phyloP scores from a whole-genome alignment of 2,888 invertebrate species.

The Microplitis manilae region DNA sequence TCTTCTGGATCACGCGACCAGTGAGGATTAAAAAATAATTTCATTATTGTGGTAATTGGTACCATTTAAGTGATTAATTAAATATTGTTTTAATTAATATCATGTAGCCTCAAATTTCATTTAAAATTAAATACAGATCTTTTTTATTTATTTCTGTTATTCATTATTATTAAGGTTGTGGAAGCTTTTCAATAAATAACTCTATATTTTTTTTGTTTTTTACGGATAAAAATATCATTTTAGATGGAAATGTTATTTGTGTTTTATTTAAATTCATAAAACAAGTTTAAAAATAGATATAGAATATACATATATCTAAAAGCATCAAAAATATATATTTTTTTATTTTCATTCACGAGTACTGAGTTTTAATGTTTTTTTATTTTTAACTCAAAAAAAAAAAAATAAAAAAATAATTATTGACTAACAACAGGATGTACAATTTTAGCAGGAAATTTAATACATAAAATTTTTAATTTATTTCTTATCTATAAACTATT shows the following conservation, averaged over 20 bases:
- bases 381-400: no score
- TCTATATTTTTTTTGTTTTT: conserved; percentile 24
- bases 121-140: neutral
- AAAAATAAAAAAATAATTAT: no score
- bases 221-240: neutral
- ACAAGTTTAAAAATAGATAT: neutral
- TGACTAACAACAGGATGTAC: no score
- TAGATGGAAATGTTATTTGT: neutral
- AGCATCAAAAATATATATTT: neutral
- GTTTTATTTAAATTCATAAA: neutral
- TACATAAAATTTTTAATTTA: no score
- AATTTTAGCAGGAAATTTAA: no score
- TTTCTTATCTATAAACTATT: no score
- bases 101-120: neutral
- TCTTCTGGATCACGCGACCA: neutral
- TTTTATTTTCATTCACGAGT: neutral
- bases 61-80: conserved; percentile 8
- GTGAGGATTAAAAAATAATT: conserved; percentile 17
- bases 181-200: conserved; percentile 16
- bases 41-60: neutral
- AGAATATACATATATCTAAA: neutral
- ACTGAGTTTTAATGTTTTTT: neutral
- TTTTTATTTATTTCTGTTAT: neutral
- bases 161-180: conserved; percentile 16
- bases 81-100: conserved; percentile 7